Evolutionary conservation across 2,113 vertebrate genomes (phyloP), one percentile per base, ranked within the genome.

Genomic region (Takifugu flavidus): DNA sequence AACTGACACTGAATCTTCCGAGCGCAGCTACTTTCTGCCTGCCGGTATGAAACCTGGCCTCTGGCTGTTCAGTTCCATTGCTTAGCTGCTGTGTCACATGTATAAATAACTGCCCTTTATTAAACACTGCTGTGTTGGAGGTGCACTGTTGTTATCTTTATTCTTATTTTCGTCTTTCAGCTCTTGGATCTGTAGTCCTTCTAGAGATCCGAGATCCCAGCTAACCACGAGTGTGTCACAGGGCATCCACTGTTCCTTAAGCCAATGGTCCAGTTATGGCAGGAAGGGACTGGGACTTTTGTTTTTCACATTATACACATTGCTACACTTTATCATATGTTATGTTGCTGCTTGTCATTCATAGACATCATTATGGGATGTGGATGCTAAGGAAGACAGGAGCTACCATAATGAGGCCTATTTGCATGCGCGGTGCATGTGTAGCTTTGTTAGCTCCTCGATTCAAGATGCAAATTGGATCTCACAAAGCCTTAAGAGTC

Each of bases 391-490:
- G 64, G 61, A 54, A 74, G 67, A 76, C 69, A 63, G 65, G 44
- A 42, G 49, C 67, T 25, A 0, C 72, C 56, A 39, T 82, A 88
- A 87, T 88, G 72, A 85, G 74, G 67, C 65, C 61, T 42, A 72
- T 84, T 70, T 83, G 70, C 69, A 81, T 70, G 70, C 65, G 69
- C 2, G 25, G 63, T 56, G 60, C 72, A 59, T 49, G 49, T 79
- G 79, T 78, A 55, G 31, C 43, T 63, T 69, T 56, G 66, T 70
- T 74, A 61, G 60, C 54, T 72, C 60, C 67, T 62, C 67, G 65
- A 61, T 79, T 77, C 66, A 65, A 70, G 82, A 80, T 68, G 75
- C 82, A 83, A 85, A 88, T 87, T 68, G 67, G 67, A 70, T 79
- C 59, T 71, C 70, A 74, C 60, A 65, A 72, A 72, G 80, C 49